phyloP scores from a whole-genome alignment of 2,888 invertebrate genomes.

The Patella caerulea region DNA sequence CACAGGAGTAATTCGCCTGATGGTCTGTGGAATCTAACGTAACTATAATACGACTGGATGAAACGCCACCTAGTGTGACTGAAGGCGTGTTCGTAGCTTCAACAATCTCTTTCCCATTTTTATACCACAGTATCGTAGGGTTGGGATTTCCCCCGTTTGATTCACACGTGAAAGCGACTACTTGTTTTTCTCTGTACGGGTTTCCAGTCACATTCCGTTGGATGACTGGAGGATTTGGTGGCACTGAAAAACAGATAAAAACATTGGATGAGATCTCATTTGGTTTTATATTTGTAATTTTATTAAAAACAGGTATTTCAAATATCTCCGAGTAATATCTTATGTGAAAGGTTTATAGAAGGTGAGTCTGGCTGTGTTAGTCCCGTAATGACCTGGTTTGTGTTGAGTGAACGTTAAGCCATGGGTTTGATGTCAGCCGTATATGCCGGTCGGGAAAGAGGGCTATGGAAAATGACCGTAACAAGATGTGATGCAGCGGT shows the following conservation, averaged over 20 bases:
- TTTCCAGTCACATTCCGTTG: constrained; percentile 35
- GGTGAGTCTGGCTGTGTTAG: no score
- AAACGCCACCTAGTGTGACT: constrained; percentile 28
- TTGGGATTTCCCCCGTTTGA: constrained; percentile 57
- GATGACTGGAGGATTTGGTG: constrained; percentile 49
- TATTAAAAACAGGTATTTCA: no score
- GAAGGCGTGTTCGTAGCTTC: constrained; percentile 18
- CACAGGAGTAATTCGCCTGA: constrained; percentile 55
- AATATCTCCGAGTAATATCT: no score
- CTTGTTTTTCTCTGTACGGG: constrained; percentile 46
- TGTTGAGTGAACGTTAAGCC: no score
- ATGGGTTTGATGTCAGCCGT: no score
- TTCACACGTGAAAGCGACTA: constrained; percentile 52
- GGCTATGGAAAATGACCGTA: no score
- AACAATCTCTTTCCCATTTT: constrained; percentile 45
- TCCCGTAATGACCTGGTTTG: no score
- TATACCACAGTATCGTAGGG: constrained; percentile 54
- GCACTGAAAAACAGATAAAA: constrained; percentile 45
- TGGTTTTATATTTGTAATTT: no score
- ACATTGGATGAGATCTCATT: no score
- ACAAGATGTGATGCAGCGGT: no score
- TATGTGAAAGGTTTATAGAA: no score
- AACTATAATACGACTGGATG: constrained; percentile 42
- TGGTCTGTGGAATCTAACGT: constrained; percentile 47
- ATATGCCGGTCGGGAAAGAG: no score